Percentiles rank a stretch among this genome's conserved stretches.
Evolutionary conservation across 2,797 vertebrate species (phyloP).

Genomic region (Periparus ater): DNA sequence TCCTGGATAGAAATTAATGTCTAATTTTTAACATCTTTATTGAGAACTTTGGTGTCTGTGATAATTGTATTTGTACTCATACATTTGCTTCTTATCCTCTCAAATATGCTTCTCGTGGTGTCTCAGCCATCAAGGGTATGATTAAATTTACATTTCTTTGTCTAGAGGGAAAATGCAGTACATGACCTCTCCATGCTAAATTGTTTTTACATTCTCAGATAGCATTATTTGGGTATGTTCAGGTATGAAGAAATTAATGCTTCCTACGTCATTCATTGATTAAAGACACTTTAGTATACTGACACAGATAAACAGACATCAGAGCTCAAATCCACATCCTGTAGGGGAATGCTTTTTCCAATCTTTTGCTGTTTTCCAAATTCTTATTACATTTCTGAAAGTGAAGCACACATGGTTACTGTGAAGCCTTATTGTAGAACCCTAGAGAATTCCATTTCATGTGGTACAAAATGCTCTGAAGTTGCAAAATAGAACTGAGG

Average conservation of each 20-base stretch:
- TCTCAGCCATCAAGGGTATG: neutral
- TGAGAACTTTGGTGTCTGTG: neutral
- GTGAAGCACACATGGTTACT: neutral
- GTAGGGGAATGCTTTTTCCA: neutral
- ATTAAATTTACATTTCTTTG: neutral
- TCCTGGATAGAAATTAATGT: neutral
- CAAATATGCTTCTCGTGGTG: neutral
- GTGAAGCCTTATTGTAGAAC: neutral
- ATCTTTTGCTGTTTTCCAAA: neutral
- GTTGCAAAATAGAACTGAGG: neutral
- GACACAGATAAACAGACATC: neutral
- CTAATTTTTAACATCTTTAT: neutral
- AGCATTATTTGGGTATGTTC: neutral
- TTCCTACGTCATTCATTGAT: neutral
- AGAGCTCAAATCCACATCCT: neutral
- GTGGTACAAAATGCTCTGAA: neutral
- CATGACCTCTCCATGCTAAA: neutral
- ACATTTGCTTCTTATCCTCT: neutral
- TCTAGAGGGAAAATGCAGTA: neutral
- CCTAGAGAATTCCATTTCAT: neutral
- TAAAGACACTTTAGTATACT: neutral
- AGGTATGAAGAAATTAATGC: neutral
- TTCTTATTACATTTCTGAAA: neutral
- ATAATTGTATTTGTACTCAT: neutral
- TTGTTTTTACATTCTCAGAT: neutral